Evolutionary conservation across 53 echinoderm and acorn worm species (phyloP), one percentile per base, ranked within the genome.

Genomic region (Crossaster papposus): DNA sequence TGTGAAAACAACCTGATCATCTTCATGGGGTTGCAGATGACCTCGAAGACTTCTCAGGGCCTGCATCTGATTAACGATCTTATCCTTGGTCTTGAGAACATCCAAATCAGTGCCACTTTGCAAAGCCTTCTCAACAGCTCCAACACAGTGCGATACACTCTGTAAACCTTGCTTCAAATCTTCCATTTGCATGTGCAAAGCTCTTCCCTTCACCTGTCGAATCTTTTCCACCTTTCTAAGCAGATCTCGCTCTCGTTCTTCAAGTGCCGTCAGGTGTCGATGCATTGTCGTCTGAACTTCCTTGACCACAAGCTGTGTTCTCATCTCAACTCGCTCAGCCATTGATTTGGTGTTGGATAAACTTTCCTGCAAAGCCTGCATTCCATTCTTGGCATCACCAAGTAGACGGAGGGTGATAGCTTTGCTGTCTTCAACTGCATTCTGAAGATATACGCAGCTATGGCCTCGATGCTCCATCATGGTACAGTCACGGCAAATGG

Each of bases 401-500:
- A 99, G 95, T 74, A 99, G 88, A 76, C 93, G 85, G 50, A 93
- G 75, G 0, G 99, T 92, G 65, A 99, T 92, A 13, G 91, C 90
- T 72, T 96, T 96, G 77, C 99, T 96, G 64, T 99, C 96, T 65
- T 99, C 96, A 30, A 99, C 94, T 58, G 99, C 99, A 91, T 99
- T 96, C 68, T 99, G 99, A 22, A 99, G 95, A 76, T 99, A 99
- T 20, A 96, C 96, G 64, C 94, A 96, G 70, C 95, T 96, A 38
- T 99, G 99, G 22, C 99, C 99, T 30, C 94, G 94, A 72, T 99
- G 99, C 52, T 99, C 99, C 79, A 93, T 89, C 89, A 99, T 93
- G 74, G 96, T 96, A 85, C 99, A 99, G 55, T 99, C 96, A 17
- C 99, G 93, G 81, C 99, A 99, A 58, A 99, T 99, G 24, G 99